Evolutionary conservation across 2,113 vertebrate species (phyloP).

Genomic region (Phaethon lepturus): DNA sequence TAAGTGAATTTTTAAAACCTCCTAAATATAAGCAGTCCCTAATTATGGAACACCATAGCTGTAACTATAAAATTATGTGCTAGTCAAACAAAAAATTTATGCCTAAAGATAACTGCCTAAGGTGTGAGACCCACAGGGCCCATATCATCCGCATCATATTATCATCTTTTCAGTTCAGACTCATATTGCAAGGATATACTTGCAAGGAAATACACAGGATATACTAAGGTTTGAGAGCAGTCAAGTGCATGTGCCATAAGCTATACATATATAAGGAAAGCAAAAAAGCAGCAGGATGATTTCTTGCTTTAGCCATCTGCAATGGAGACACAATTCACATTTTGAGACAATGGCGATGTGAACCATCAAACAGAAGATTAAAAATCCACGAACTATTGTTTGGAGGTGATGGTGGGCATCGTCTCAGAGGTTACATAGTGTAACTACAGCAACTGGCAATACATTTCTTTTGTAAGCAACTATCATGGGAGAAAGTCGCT

Average conservation of each 20-base stretch:
- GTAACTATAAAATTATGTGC: neutral
- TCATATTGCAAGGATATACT: neutral
- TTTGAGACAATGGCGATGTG: neutral
- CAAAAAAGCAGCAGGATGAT: neutral
- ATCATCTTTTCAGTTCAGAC: neutral
- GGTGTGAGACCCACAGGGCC: neutral
- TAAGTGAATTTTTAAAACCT: neutral
- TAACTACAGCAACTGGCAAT: constrained; percentile 1
- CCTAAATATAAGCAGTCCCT: neutral
- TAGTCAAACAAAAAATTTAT: neutral
- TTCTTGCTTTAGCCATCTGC: neutral
- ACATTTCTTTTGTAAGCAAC: neutral
- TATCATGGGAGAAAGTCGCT: neutral
- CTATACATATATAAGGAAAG: neutral
- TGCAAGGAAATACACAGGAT: neutral
- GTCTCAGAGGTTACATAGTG: neutral
- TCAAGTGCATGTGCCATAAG: neutral
- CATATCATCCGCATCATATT: neutral
- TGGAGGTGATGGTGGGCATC: neutral
- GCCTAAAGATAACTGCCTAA: neutral
- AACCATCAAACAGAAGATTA: neutral
- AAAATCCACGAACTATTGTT: constrained; percentile 11
- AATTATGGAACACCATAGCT: neutral
- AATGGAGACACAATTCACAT: neutral
- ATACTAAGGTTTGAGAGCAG: neutral